A percentile compares a stretch with the other conserved stretches of the same genome.
These are phyloP conservation scores for Catocala nupta DNA, from an alignment of 2,888 invertebrate genomes.

Conservation along the genomic window DNA sequence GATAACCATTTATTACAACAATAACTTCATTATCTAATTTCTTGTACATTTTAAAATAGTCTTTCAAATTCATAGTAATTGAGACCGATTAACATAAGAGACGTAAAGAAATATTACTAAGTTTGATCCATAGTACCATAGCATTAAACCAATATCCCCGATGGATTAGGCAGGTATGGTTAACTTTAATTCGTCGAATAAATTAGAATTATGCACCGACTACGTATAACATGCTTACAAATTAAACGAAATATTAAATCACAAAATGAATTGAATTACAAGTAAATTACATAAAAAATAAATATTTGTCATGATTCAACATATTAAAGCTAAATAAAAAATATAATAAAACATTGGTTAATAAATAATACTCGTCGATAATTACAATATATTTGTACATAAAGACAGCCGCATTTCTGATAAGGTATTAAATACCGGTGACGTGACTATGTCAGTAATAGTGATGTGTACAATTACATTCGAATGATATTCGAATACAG, in stretches of 20 bases:
- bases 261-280: constrained; percentile 49
- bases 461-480: too few relatives aligned
- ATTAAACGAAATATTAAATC: constrained; percentile 48
- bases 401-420: constrained; percentile 70
- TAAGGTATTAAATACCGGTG: constrained; percentile 68
- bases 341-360: constrained; percentile 61
- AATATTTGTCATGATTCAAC: constrained; percentile 84
- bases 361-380: constrained; percentile 78
- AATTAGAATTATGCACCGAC: constrained; percentile 68
- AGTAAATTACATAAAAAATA: constrained; percentile 68
- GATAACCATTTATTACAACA: constrained; percentile 28
- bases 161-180: too few relatives aligned
- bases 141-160: too few relatives aligned
- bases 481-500: too few relatives aligned
- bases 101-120: constrained; percentile 24
- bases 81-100: constrained; percentile 27
- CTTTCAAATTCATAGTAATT: constrained; percentile 29
- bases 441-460: constrained; percentile 47
- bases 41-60: constrained; percentile 39
- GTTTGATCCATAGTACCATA: too few relatives aligned
- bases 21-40: constrained; percentile 54
- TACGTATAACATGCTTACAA: constrained; percentile 51
- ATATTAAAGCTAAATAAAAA: constrained; percentile 72
- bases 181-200: constrained; percentile 39
- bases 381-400: constrained; percentile 73